These are phyloP conservation scores for Megalurothrips usitatus DNA, from an alignment of 2,888 invertebrate genomes.

Conservation along the genomic window DNA sequence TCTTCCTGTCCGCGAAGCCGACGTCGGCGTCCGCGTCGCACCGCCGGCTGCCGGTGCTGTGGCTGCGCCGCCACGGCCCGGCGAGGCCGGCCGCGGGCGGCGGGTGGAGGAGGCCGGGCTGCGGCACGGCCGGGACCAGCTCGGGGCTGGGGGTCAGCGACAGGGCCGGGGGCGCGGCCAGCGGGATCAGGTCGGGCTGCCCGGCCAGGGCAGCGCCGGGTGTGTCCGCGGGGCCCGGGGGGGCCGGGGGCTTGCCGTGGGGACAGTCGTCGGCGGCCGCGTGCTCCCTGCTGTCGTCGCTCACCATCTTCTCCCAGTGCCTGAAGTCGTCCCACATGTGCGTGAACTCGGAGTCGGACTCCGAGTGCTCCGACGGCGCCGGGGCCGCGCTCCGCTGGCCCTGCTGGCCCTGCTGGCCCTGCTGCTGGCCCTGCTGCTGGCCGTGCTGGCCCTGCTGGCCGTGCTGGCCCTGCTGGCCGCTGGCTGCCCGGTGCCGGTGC, in stretches of 20 bases:
- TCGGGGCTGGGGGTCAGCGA: too few species aligned
- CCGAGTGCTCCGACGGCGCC: neutral
- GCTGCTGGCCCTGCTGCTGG: neutral
- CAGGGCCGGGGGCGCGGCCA: neutral
- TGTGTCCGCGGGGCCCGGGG: neutral
- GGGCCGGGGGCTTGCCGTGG: neutral
- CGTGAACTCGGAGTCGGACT: neutral
- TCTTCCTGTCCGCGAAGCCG: neutral
- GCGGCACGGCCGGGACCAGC: neutral
- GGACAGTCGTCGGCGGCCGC: neutral
- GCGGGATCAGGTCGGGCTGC: neutral
- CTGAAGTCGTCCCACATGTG: slow-evolving; percentile 1
- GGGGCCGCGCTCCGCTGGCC: neutral
- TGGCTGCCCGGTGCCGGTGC: neutral
- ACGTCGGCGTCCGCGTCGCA: neutral
- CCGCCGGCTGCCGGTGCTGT: neutral
- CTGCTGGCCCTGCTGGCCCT: neutral
- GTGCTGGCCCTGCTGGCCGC: too few species aligned
- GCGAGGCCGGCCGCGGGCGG: neutral
- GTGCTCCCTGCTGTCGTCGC: slow-evolving; percentile 10
- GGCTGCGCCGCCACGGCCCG: neutral
- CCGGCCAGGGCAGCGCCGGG: too few species aligned
- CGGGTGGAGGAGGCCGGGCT: neutral
- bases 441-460: neutral
- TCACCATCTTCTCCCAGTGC: slow-evolving; percentile 15